Conservation (phyloP, 2,888 invertebrate species). For the Caenorhabditis drosophilae region DNA sequence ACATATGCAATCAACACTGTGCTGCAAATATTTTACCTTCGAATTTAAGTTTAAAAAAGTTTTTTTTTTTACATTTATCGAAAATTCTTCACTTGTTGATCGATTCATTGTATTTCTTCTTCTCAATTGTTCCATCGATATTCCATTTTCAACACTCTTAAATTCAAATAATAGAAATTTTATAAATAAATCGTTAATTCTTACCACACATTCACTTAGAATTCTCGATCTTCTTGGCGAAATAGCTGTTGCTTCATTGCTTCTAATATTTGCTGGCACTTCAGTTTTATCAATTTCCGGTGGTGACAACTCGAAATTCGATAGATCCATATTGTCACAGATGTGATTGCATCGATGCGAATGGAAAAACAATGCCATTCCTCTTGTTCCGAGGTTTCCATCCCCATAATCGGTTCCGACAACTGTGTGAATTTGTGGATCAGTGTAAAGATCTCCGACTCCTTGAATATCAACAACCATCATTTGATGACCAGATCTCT, state of each 20-base stretch:
- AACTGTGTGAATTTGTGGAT: slow-evolving; percentile 74
- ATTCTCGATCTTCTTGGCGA: slow-evolving; percentile 14
- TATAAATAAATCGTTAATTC: neutral
- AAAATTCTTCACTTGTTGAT: slow-evolving; percentile 14
- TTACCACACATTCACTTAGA: slow-evolving; percentile 18
- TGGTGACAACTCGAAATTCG: slow-evolving; percentile 73
- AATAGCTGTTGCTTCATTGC: slow-evolving; percentile 13
- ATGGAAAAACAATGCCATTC: slow-evolving; percentile 75
- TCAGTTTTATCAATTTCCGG: slow-evolving; percentile 26
- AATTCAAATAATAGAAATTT: neutral
- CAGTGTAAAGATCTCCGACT: slow-evolving; percentile 75
- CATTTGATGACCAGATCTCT: slow-evolving; percentile 74
- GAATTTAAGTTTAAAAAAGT: neutral
- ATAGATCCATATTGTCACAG: slow-evolving; percentile 72
- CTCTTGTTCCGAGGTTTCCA: slow-evolving; percentile 74
- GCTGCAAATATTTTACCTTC: slow-evolving; percentile 10
- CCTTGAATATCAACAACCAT: slow-evolving; percentile 75
- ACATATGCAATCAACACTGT: slow-evolving; percentile 37
- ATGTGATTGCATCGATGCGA: slow-evolving; percentile 74
- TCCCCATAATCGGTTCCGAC: slow-evolving; percentile 73
- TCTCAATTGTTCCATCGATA: slow-evolving; percentile 35
- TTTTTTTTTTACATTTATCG: neutral
- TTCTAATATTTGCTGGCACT: slow-evolving; percentile 1
- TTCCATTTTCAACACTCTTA: slow-evolving; percentile 25
- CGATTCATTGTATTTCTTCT: slow-evolving; percentile 19